phyloP scores from a whole-genome alignment of 2,797 vertebrate genomes.

The Morelia viridis region DNA sequence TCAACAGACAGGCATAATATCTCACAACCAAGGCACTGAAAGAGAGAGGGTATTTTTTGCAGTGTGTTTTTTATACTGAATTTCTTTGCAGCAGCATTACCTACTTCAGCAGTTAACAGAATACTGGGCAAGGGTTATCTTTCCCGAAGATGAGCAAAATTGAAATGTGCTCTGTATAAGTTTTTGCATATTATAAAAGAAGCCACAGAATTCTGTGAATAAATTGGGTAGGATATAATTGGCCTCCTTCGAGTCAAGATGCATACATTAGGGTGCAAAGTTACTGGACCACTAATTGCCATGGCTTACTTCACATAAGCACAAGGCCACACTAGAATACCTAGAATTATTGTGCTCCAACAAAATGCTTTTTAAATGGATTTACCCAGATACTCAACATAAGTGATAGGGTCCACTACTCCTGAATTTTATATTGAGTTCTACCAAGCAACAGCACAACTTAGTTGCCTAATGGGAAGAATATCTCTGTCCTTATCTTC shows the following conservation, averaged over 20 bases:
- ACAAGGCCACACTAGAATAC: neutral
- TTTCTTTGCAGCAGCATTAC: neutral
- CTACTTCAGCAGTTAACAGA: neutral
- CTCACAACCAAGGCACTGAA: neutral
- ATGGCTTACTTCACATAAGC: neutral
- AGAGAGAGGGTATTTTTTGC: neutral
- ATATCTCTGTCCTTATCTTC: neutral
- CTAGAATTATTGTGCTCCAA: neutral
- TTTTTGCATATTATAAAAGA: neutral
- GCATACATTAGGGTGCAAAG: neutral
- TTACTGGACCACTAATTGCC: neutral
- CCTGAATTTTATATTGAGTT: neutral
- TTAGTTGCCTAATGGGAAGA: neutral
- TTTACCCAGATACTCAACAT: neutral
- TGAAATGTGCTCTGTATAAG: neutral
- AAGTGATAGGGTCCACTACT: neutral
- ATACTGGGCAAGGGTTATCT: neutral
- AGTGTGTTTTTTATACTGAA: neutral
- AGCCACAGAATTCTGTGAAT: neutral
- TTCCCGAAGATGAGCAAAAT: neutral
- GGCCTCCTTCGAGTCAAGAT: neutral
- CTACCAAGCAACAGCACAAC: neutral
- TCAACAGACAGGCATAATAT: neutral
- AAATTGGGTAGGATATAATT: neutral
- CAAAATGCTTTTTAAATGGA: neutral